These are phyloP conservation scores for Caenorhabditis doughertyi DNA, from an alignment of 2,888 invertebrate species.

Conservation along the genomic window DNA sequence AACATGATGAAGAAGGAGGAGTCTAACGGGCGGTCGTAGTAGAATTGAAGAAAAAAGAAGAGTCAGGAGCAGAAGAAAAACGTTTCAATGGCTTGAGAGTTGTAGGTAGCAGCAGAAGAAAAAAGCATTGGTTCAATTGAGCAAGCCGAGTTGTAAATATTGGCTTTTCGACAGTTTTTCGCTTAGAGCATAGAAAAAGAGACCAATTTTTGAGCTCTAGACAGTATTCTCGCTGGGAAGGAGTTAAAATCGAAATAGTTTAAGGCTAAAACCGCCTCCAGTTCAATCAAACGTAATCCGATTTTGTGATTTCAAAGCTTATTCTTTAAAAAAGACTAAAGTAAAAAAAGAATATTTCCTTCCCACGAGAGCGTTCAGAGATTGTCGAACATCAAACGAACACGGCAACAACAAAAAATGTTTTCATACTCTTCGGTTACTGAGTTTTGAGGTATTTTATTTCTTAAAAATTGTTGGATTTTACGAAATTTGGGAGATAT, in stretches of 20 bases:
- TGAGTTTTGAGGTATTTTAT: not conserved
- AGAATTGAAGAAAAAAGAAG: not conserved
- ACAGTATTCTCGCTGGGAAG: not conserved
- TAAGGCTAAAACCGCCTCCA: too few species aligned
- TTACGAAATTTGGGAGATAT: too few species aligned
- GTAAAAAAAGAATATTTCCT: not conserved
- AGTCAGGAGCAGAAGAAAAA: not conserved
- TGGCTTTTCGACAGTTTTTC: not conserved
- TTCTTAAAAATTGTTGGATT: not conserved
- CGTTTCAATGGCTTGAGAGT: slow-evolving; percentile 14
- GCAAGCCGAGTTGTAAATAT: not conserved
- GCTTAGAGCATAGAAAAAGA: too few species aligned
- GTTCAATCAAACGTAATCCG: too few species aligned
- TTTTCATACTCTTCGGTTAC: not conserved
- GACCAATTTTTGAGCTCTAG: too few species aligned
- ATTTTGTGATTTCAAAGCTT: too few species aligned
- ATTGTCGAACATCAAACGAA: not conserved
- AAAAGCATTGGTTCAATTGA: not conserved
- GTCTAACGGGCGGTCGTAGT: slow-evolving; percentile 22
- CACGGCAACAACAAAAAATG: not conserved
- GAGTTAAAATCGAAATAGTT: too few species aligned
- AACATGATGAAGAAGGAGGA: slow-evolving; percentile 22
- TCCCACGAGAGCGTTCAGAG: not conserved
- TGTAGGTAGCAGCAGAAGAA: slow-evolving; percentile 7
- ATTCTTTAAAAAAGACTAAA: too few species aligned